phyloP scores from a whole-genome alignment of 92 coral and sea anemone genomes.

The Parazoanthus darwini region DNA sequence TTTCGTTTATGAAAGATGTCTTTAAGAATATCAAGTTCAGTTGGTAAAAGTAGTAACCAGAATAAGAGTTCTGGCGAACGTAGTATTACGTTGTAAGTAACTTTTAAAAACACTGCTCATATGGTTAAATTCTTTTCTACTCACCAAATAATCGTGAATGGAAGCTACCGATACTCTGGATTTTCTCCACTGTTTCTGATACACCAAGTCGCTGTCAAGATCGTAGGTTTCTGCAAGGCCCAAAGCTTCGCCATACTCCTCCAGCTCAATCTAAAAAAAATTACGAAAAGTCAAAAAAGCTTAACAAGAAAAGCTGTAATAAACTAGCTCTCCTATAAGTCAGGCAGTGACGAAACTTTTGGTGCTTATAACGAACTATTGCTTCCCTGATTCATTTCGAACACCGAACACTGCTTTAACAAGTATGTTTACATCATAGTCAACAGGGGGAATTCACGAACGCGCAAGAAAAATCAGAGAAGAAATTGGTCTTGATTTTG shows the following conservation, averaged over 20 bases:
- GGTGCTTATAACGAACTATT: no score
- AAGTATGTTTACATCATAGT: no score
- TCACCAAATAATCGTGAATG: constrained; percentile 93
- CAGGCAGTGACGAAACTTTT: neutral
- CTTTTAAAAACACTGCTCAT: neutral
- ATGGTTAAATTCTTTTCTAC: constrained; percentile 1
- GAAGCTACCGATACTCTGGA: constrained; percentile 87
- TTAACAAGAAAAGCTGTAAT: neutral
- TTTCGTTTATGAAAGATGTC: no score
- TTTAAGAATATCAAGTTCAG: no score
- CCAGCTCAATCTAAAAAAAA: constrained; percentile 80
- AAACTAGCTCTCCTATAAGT: neutral
- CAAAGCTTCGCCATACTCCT: constrained; percentile 97
- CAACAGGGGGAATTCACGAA: no score
- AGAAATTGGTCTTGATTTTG: no score
- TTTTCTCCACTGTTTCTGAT: constrained; percentile 98
- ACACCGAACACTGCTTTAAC: no score
- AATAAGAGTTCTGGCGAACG: no score
- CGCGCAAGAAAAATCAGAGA: no score
- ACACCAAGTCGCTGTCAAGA: constrained; percentile 94
- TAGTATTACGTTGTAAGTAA: neutral
- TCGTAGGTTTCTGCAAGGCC: constrained; percentile 91
- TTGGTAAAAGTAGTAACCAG: no score
- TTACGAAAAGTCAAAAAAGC: neutral
- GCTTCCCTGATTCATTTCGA: no score